Evolutionary conservation across 2,113 vertebrate genomes (phyloP), one percentile per base, ranked within the genome.

Genomic region (Tragelaphus strepsiceros): DNA sequence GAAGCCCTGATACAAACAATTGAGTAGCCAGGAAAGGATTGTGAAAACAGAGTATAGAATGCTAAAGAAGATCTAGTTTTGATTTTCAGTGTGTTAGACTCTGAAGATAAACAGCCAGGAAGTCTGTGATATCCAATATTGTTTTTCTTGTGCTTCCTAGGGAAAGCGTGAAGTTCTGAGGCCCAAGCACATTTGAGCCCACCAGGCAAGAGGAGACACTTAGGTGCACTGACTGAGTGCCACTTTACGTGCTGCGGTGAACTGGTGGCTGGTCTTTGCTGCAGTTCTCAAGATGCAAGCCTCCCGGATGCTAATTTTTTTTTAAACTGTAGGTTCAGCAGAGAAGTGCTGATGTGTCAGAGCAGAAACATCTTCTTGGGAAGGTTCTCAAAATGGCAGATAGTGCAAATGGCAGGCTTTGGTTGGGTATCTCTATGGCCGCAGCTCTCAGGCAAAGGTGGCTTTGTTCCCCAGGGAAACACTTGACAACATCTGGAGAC

Each of bases 81-180:
- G 54, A 28, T 90, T 77, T 96, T 46, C 51, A 30, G 78, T 53
- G 51, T 54, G 46, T 77, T 67, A 86, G 54, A n/a, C 71, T 90
- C 83, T 46, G 64, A 95, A 95, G 91, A 86, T 94, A 49, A 89
- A 81, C 82, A 91, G 49, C 32, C 53, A 88, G 56, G 71, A 77
- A 89, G 35, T 24, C 53, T 71, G 74, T 88, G 67, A 82, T 46
- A 58, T 22, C 74, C 46, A 53, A 78, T 54, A 53, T 26, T 39
- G 4, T 58, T 81, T 88, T 56, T 58, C 21, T 32, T 81, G 78
- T 28, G 64, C 43, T 61, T 91, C 56, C 6, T 43, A n/a, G 54
- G 30, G 24, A 58, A 54, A 58, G 32, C 0, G 0, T 32, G 12
- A 10, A 28, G 64, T 74, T 77, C 43, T 39, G 83, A 84, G 81